phyloP scores from a whole-genome alignment of 2,797 vertebrate genomes.

The Morus bassanus region DNA sequence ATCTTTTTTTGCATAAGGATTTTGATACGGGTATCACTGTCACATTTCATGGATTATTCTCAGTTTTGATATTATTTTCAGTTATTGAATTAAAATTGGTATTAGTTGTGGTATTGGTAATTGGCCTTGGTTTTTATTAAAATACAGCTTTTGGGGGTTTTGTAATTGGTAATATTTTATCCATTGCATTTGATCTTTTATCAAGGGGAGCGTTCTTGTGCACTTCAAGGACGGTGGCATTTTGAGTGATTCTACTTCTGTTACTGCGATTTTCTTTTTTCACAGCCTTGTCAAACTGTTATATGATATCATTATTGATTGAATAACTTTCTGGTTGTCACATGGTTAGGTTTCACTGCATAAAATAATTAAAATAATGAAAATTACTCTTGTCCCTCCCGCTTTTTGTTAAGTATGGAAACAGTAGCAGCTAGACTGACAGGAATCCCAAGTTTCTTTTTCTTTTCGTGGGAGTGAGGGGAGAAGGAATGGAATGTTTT shows the following conservation, averaged over 20 bases:
- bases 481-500: neutral
- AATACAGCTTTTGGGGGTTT: neutral
- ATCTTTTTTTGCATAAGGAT: neutral
- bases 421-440: neutral
- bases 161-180: constrained; percentile 31
- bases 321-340: constrained; percentile 8
- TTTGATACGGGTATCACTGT: neutral
- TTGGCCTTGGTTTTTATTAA: neutral
- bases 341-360: neutral
- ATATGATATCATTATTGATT: neutral
- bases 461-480: neutral
- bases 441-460: neutral
- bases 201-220: neutral
- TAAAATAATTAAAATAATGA: constrained; percentile 37
- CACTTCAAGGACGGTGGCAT: neutral
- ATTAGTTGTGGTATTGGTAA: too few relatives aligned
- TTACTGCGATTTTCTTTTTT: neutral
- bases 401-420: constrained; percentile 20
- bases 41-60: neutral
- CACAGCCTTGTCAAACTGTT: constrained; percentile 8
- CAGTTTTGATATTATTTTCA: neutral
- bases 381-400: neutral
- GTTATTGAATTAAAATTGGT: neutral
- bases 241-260: neutral
- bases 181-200: constrained; percentile 25